Base-by-base conservation (phyloP, 2,113 vertebrate genomes). In the Leucopsar rothschildi region DNA sequence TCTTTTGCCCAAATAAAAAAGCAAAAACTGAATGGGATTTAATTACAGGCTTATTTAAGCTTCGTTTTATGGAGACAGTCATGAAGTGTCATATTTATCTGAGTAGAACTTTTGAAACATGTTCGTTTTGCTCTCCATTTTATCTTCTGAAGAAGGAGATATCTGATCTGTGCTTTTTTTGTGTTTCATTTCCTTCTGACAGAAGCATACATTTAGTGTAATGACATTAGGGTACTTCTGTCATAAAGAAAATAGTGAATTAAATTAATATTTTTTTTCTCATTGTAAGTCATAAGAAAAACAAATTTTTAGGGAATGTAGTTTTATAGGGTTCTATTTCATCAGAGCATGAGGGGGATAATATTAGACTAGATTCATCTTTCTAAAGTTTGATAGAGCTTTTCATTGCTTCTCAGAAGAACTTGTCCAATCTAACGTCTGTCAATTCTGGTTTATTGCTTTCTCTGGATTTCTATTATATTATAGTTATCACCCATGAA, bases 1-100 rank as follows among this genome's bases (percentile, higher is more conserved):
- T 96, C 94, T 96, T 94, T 90, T 95, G 94, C 94, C 92, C 89
- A 94, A 95, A 79, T 78, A 6, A 86, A 88, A 95, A 92, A 94
- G 60, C 76, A 90, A 53, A 50, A 92, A 87, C 72, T 42, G 80
- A 73, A 89, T 70, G 59, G 59, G 66, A 64, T 96, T 96, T 94
- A 91, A 94, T 97, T 96, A 79, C 0, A 11, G 49, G 21, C 53
- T 82, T 78, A 86, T 93, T 91, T 85, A 68, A 92, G n/a, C 45
- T 88, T 90, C 86, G 35, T 93, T 96, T 92, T 85, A 63, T 66
- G 65, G 72, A 92, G 44, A 24, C 40, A 82, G 49, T 81, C 72
- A 55, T 72, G 37, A 42, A 78, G 37, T 42, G 17, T 92, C 91
- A 4, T 88, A 79, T 78, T 76, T 50, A 52, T 78, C 52, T 56